Evolutionary conservation across 2,113 vertebrate species (phyloP), one percentile per base, ranked within the genome.

Genomic region (Galbula dea): DNA sequence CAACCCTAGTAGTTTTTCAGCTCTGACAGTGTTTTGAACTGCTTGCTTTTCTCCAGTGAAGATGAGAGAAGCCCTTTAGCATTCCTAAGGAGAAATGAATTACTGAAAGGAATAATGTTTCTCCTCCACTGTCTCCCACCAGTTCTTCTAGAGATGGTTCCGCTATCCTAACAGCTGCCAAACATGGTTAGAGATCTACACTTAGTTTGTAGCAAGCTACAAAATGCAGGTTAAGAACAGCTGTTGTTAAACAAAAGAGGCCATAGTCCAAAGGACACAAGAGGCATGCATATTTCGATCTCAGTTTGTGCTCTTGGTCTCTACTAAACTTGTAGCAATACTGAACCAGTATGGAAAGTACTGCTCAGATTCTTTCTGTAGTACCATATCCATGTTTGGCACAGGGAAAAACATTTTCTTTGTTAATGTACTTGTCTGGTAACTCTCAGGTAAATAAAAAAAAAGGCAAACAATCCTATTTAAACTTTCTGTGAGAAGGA

Each of bases 11-110:
- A n/a, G 66, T 51, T 61, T 66, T 74, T 91, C 68, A 86, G 22
- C 62, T 76, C 80, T 87, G 74, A 85, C 80, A 86, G 55, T 39
- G 37, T 52, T 94, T 96, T 90, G 81, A 93, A 27, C 86, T 54
- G 15, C 45, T 87, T 78, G 57, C 34, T 92, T 94, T 79, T 83
- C 57, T 73, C 73, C 34, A 26, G 55, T 41, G 59, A 77, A 20
- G 63, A 57, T 78, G 84, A 76, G 36, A 95, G 77, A 49, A 82
- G 43, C 34, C 66, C 82, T 68, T 94, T 72, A 61, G 30, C 57
- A 12, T 72, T 76, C 30, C 63, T 45, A 69, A 48, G 62, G 62
- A 93, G 83, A 83, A 83, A 59, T 62, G 20, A 81, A 55, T 93
- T 94, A 19, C 88, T 55, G 86, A 34, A 80, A 66, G 36, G 67